Percentiles rank a stretch among this genome's conserved stretches.
phyloP scores from a whole-genome alignment of 2,888 invertebrate species.

The Anodontia alba region DNA sequence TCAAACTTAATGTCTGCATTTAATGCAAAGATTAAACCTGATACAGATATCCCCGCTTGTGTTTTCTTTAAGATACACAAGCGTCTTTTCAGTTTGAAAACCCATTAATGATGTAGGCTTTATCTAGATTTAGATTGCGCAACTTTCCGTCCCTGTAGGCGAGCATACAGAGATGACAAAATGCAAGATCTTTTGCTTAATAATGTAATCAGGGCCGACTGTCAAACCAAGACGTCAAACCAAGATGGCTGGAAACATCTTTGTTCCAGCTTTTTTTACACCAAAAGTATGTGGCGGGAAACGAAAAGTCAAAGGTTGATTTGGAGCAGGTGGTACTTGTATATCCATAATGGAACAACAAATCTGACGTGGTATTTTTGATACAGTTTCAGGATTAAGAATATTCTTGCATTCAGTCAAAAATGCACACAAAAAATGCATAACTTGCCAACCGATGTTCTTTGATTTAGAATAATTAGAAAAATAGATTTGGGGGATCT shows the following conservation, averaged over 20 bases:
- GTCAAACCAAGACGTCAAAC: background rate
- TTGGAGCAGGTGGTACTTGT: background rate
- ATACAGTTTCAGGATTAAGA: background rate
- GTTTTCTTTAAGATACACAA: too few relatives aligned
- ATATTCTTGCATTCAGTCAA: too few relatives aligned
- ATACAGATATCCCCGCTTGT: too few relatives aligned
- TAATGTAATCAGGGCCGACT: background rate
- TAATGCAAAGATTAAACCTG: background rate
- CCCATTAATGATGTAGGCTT: constrained; percentile 2
- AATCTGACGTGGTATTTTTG: background rate
- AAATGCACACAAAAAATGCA: too few relatives aligned
- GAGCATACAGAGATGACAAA: constrained; percentile 1
- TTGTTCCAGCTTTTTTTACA: background rate
- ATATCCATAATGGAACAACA: background rate
- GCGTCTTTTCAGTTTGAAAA: too few relatives aligned
- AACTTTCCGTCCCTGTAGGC: constrained; percentile 1
- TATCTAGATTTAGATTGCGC: background rate
- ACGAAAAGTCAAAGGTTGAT: background rate
- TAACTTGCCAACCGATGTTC: too few relatives aligned
- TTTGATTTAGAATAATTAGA: too few relatives aligned
- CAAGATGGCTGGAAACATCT: background rate
- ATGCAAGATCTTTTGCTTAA: background rate
- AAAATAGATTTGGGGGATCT: too few relatives aligned
- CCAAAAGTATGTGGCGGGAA: background rate
- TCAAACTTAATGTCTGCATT: too few relatives aligned